A percentile compares a stretch with the other conserved stretches of the same genome.
phyloP scores from a whole-genome alignment of 2,797 vertebrate species.

The Ambastaia sidthimunki region DNA sequence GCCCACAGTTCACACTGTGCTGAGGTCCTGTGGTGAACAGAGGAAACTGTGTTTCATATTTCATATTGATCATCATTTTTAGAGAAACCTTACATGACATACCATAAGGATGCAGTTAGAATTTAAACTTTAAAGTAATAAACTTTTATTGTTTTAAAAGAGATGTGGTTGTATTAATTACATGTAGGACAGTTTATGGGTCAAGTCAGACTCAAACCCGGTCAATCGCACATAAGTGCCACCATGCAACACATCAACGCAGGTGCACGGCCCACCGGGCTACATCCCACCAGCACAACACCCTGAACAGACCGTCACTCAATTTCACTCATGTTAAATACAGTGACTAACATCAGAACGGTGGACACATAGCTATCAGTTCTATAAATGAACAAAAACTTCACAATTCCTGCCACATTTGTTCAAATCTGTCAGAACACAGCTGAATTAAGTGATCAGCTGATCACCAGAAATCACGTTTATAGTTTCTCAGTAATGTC shows the following conservation, averaged over 20 bases:
- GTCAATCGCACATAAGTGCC: background rate
- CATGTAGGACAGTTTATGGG: background rate
- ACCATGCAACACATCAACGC: background rate
- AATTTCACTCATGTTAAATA: conserved; percentile 8
- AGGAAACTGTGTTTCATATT: conserved; percentile 38
- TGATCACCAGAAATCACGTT: too few relatives aligned
- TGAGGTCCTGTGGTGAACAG: conserved; percentile 50
- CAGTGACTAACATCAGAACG: conserved; percentile 33
- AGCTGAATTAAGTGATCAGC: conserved; percentile 51
- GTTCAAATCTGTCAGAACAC: conserved; percentile 44
- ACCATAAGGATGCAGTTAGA: background rate
- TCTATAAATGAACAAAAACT: conserved; percentile 47
- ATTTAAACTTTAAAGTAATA: background rate
- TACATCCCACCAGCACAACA: conserved; percentile 6
- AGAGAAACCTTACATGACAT: background rate
- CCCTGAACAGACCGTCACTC: conserved; percentile 29
- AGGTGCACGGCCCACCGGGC: background rate
- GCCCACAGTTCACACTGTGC: conserved; percentile 63
- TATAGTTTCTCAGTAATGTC: too few relatives aligned
- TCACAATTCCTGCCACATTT: conserved; percentile 51
- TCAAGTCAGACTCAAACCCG: background rate
- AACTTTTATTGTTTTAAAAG: background rate
- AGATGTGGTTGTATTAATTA: background rate
- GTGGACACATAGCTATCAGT: conserved; percentile 35
- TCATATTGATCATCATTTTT: conserved; percentile 15